Evolutionary conservation across 64 coral and sea anemone genomes (phyloP), one percentile per base, ranked within the genome.

Genomic region (Hydrozoanthus tunicans): DNA sequence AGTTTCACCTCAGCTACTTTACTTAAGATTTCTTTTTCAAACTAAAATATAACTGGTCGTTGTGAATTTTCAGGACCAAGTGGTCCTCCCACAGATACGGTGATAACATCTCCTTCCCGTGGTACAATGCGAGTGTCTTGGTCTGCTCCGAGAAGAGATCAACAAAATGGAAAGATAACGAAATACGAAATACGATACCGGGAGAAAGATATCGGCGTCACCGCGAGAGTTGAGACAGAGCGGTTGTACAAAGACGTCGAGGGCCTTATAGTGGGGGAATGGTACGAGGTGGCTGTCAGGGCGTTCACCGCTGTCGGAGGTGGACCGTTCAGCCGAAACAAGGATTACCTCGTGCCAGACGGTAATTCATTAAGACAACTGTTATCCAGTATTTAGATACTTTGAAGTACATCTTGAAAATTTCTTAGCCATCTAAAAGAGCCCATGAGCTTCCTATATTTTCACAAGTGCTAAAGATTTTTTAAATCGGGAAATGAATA

Each of bases 51-150:
- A 62, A 11, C 9, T 74, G 71, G 8, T 25, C 15, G 17, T 62
- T 26, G 2, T 43, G 32, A 61, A 7, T 59, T 65, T 43, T 59
- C 10, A 88, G 84, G 56, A 73, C 84, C 84, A 88, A 88, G 56
- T 15, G 84, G 84, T 9, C 84, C 84, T 88, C 84, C 84, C 11
- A 88, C 55, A 27, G 84, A 88, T 27, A 73, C 74, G 6, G 84
- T 88, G 17, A 88, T 88, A 73, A 88, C 84, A 69, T 88, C 84
- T 56, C 84, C 84, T 10, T 74, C 84, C 8, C 84, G 84, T 27
- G 84, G 68, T 11, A 74, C 69, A 20, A 71, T 88, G 55, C 84
- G 84, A 24, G 68, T 88, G 3, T 88, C 84, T 60, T 88, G 84
- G 84, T 88, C 84, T 4, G 84, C 84, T 7, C 84, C 84, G 5